Conservation (phyloP, 2,113 vertebrate species). For the Dasypus novemcinctus region DNA sequence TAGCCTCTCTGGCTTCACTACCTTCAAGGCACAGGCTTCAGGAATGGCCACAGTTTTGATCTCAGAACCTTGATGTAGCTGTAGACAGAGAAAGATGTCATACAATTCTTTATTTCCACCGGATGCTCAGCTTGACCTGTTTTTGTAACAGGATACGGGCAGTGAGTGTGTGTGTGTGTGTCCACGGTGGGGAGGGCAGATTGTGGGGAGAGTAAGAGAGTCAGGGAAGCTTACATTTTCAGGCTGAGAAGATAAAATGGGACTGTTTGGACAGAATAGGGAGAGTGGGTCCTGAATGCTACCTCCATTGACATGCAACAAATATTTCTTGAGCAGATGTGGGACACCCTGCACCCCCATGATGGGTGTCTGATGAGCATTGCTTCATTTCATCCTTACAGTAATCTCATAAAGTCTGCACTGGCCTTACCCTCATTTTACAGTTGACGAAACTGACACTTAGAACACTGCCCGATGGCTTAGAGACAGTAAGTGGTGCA, state of each 20-base stretch:
- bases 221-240: not conserved
- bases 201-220: not conserved
- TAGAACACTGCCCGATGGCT: not conserved
- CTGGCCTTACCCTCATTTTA: not conserved
- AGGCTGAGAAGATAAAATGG: not conserved
- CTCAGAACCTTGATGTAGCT: no score
- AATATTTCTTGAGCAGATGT: no score
- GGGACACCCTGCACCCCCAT: no score
- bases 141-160: no score
- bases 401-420: not conserved
- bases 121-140: no score
- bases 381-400: not conserved
- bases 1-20: rapidly evolving
- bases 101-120: no score
- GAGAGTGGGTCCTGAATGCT: no score
- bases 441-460: not conserved
- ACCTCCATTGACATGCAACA: no score
- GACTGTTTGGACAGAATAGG: not conserved
- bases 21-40: no score
- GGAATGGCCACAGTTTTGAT: no score
- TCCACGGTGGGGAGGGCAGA: not conserved
- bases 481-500: not conserved
- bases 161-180: not conserved
- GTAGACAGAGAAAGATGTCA: no score
- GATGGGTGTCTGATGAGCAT: not conserved